Conservation (phyloP, 2,113 vertebrate species). For the Cyprinodon brontotheroides region DNA sequence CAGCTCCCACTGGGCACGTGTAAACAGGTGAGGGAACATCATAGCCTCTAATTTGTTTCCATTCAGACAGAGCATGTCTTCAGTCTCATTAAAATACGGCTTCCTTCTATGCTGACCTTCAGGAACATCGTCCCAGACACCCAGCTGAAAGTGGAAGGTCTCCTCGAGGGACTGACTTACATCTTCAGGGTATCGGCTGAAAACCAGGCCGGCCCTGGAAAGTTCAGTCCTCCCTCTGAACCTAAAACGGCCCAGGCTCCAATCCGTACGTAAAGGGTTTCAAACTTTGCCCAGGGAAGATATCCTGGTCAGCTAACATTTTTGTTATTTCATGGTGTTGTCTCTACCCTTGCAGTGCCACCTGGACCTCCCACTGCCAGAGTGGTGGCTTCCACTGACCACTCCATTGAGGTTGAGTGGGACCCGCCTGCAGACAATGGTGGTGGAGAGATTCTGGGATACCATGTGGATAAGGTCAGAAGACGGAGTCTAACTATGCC, state of each 20-base stretch:
- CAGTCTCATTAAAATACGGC: background rate
- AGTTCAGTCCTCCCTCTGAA: conserved; percentile 94
- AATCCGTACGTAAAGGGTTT: conserved; percentile 84
- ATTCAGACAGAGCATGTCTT: background rate
- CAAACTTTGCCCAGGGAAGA: background rate
- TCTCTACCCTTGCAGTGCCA: conserved; percentile 79
- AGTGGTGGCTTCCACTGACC: conserved; percentile 84
- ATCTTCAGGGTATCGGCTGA: conserved; percentile 98
- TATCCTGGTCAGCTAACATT: background rate
- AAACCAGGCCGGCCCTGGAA: conserved; percentile 94
- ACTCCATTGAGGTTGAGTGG: conserved; percentile 93
- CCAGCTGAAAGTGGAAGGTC: conserved; percentile 86
- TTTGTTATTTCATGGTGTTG: background rate
- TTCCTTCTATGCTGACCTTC: conserved; percentile 3
- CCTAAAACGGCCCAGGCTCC: conserved; percentile 88
- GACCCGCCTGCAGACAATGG: conserved; percentile 90
- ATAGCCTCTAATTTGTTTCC: background rate
- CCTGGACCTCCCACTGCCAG: conserved; percentile 91
- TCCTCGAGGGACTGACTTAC: conserved; percentile 93
- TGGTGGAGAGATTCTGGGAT: conserved; percentile 92
- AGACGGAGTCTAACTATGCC: background rate
- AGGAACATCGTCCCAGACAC: conserved; percentile 68
- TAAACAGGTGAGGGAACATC: conserved; percentile 81
- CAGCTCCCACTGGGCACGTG: conserved; percentile 93
- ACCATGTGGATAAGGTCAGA: conserved; percentile 91